Base-by-base conservation (phyloP, 2,113 vertebrate species). In the Etheostoma spectabile region DNA sequence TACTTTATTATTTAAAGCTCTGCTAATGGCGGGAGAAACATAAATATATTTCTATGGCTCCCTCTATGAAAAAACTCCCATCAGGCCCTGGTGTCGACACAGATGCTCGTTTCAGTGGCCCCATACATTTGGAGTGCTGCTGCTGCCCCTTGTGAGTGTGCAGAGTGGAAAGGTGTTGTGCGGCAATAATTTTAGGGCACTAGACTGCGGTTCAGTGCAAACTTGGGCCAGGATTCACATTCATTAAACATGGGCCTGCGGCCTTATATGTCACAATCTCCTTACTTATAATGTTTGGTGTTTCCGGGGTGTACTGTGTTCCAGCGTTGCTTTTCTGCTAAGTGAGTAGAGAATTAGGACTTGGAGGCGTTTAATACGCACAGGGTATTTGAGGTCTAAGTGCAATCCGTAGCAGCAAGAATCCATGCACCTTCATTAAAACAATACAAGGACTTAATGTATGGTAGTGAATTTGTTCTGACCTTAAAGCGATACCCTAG, bases 1-100 rank as follows among this genome's bases (percentile, higher is more conserved):
- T 96, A 96, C 96, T 97, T 96, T 97, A 97, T 98, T 97, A 98
- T 97, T 99, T 98, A 99, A 99, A 98, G 96, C 97, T 96, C 95
- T 76, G 93, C 96, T 97, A 98, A 97, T 95, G 89, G 93, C 94
- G 94, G 93, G 95, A 95, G 96, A 95, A 96, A 95, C 95, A 96
- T 97, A 97, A 97, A 96, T 97, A 97, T 97, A 87, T 95, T 95
- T 96, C 93, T 93, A 95, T 95, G 95, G 94, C 96, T 95, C 84
- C 86, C 95, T 96, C 96, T 96, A 95, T 96, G 96, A 96, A 95
- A 96, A 96, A 96, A 96, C 95, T 96, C 96, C 96, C 96, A 96
- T 87, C 95, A 96, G 96, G 95, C 94, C 92, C n/a, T 11, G 53
- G 65, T 93, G 94, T 93, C 92, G 87, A 92, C 95, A 95, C 96